phyloP scores from a whole-genome alignment of 2,113 vertebrate species.

The Chinchilla lanigera region DNA sequence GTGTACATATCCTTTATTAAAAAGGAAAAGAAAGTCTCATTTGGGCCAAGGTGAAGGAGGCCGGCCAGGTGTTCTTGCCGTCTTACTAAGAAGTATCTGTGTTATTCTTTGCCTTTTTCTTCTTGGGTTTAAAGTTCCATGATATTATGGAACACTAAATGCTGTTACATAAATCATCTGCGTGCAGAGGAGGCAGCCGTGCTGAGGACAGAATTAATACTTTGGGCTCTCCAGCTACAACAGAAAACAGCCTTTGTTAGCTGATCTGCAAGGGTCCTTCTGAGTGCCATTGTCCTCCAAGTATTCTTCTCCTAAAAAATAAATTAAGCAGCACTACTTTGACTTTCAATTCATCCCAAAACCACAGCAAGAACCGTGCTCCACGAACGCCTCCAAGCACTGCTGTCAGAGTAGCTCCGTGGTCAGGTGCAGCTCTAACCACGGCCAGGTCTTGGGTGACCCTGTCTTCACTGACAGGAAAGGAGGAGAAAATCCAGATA shows the following conservation, averaged over 20 bases:
- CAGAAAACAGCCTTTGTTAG: slow-evolving; percentile 49
- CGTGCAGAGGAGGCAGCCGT: neutral
- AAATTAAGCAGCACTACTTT: neutral
- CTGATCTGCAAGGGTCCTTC: slow-evolving; percentile 18
- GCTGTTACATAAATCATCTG: slow-evolving; percentile 48
- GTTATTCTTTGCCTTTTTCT: slow-evolving; percentile 44
- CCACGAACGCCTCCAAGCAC: neutral
- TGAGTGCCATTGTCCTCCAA: neutral
- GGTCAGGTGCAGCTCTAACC: neutral
- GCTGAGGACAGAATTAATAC: slow-evolving; percentile 9
- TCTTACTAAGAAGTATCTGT: neutral
- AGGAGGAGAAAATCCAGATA: neutral
- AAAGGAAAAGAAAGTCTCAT: slow-evolving; percentile 53
- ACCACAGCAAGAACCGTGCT: neutral
- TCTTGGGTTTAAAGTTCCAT: slow-evolving; percentile 42
- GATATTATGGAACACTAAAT: slow-evolving; percentile 69
- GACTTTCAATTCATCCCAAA: neutral
- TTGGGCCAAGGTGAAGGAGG: neutral
- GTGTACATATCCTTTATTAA: slow-evolving; percentile 51
- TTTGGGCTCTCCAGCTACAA: neutral
- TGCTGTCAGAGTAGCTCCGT: neutral
- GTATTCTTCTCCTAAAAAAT: slow-evolving; percentile 12
- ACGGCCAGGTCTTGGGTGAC: neutral
- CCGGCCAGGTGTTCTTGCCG: neutral
- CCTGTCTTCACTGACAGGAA: neutral